Evolutionary conservation across 37 sponge, comb jelly and placozoan genomes (phyloP), one percentile per base, ranked within the genome.

Genomic region (Bolinopsis microptera): DNA sequence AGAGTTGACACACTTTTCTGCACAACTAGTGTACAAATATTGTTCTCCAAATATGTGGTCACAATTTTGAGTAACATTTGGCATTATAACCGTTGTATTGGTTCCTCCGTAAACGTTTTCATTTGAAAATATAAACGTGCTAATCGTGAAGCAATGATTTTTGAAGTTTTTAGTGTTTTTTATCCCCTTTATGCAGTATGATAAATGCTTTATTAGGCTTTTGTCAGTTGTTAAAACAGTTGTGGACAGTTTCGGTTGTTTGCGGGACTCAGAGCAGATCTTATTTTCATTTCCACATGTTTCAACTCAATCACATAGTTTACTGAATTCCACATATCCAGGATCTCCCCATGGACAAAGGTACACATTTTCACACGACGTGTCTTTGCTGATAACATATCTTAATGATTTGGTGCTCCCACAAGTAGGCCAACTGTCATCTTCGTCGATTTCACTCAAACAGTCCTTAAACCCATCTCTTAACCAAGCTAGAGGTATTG

Each of bases 401-500:
- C 83, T 32, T 2, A 2, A 3, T 80, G 83, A 35, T 31, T 35
- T 5, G 31, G 23, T 27, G 13, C 1, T 8, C 27, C 83, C 83
- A 35, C 83, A 80, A 0, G 83, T 80, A 22, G 36, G 38, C 83
- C 83, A 80, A 3, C 1, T 18, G 8, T 27, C 27, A 3, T 80
- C 38, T 33, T 80, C 83, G 27, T 80, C 83, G 2, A 35, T 2
- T 5, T 38, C 83, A 32, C 35, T 23, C 38, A 33, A 32, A 80
- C 83, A 80, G 36, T 80, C 83, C 8, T 22, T 23, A 2, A 80
- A 3, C 8, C 83, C 83, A 80, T 80, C 83, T 13, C 5, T 80
- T 2, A 80, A 36, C 83, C 83, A 80, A 22, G 36, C 35, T 24
- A 80, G 13, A 27, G 83, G 83, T 9, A 80, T 80, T 3, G 83